phyloP scores from a whole-genome alignment of 2,888 invertebrate genomes.

The Ypsolopha scabrella region DNA sequence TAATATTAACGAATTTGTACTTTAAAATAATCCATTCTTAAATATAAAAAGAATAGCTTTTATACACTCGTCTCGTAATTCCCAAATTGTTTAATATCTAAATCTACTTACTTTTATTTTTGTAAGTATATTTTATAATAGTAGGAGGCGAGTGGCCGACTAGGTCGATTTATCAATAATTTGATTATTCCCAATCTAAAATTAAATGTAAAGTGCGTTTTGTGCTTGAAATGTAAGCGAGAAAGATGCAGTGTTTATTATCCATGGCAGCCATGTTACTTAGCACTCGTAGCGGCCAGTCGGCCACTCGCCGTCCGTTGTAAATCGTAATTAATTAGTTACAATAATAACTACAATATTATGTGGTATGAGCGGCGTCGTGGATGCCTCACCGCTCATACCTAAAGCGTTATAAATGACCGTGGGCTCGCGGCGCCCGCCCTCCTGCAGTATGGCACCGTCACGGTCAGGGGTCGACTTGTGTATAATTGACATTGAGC shows the following conservation, averaged over 20 bases:
- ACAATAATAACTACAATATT: constrained; percentile 66
- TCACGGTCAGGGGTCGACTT: constrained; percentile 24
- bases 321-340: constrained; percentile 49
- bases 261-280: background rate
- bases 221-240: background rate
- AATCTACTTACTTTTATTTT: constrained; percentile 60
- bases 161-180: constrained; percentile 8
- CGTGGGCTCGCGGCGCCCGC: constrained; percentile 20
- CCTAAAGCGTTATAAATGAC: constrained; percentile 67
- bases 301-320: constrained; percentile 30
- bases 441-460: constrained; percentile 20
- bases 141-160: constrained; percentile 28
- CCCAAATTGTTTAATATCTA: constrained; percentile 46
- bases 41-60: constrained; percentile 28
- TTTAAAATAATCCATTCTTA: constrained; percentile 43
- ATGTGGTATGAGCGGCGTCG: constrained; percentile 68
- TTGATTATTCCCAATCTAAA: constrained; percentile 1
- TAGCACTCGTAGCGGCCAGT: constrained; percentile 4
- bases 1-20: constrained; percentile 59
- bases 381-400: constrained; percentile 68
- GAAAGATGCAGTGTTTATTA: background rate
- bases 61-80: constrained; percentile 26
- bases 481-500: background rate
- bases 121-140: constrained; percentile 31
- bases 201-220: background rate